Conservation (phyloP, 2,113 vertebrate genomes). For the Paramormyrops kingsleyae region DNA sequence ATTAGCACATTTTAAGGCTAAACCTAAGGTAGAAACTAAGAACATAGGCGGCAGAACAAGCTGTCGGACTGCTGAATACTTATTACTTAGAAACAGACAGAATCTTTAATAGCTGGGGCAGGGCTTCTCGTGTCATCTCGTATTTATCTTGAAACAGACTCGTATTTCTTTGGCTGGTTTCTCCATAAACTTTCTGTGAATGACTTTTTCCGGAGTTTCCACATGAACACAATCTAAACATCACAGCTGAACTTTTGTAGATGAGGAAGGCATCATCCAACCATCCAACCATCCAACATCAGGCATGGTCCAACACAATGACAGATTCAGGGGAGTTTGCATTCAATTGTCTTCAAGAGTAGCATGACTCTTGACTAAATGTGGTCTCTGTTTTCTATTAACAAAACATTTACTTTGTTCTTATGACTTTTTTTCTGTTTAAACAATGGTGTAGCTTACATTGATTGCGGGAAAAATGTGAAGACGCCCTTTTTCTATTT, state of each 20-base stretch:
- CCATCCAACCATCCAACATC: constrained; percentile 18
- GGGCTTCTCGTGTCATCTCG: neutral
- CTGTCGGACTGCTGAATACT: neutral
- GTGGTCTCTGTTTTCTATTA: constrained; percentile 48
- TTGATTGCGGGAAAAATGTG: constrained; percentile 28
- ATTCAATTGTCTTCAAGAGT: constrained; percentile 31
- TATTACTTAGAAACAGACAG: neutral
- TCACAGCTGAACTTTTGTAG: constrained; percentile 43
- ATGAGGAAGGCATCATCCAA: constrained; percentile 24
- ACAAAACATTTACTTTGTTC: constrained; percentile 23
- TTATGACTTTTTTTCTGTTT: constrained; percentile 28
- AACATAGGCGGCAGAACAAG: neutral
- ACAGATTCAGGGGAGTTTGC: constrained; percentile 33
- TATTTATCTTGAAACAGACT: neutral
- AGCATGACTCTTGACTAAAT: constrained; percentile 32
- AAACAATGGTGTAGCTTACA: constrained; percentile 34
- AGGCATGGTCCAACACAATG: constrained; percentile 36
- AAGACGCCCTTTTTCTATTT: constrained; percentile 21
- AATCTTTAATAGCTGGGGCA: neutral
- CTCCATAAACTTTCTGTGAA: neutral
- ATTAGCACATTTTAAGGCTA: neutral
- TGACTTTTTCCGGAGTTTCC: constrained; percentile 38
- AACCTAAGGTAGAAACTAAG: neutral
- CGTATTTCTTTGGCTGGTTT: neutral
- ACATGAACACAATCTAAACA: constrained; percentile 46